Evolutionary conservation across 2,113 vertebrate species (phyloP).

Genomic region (Sinocyclocheilus rhinocerous): DNA sequence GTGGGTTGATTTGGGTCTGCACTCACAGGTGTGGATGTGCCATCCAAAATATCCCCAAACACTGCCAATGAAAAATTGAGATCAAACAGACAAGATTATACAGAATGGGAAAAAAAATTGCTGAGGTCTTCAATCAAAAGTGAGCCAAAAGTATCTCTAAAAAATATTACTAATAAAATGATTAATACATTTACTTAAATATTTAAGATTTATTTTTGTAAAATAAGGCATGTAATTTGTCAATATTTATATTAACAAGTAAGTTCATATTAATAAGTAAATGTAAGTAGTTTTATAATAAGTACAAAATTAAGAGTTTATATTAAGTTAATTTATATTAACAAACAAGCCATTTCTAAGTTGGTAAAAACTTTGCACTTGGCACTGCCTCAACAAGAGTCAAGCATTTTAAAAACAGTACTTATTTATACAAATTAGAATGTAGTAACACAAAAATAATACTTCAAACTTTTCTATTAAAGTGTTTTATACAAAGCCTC

Average conservation of each 20-base stretch:
- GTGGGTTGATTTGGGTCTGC: constrained; percentile 65
- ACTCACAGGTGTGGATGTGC: constrained; percentile 51
- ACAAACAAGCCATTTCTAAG: neutral
- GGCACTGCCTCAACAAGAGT: neutral
- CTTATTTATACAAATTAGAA: neutral
- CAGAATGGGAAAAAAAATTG: neutral
- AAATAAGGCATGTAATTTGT: neutral
- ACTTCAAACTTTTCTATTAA: neutral
- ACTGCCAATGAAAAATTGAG: constrained; percentile 57
- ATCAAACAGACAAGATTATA: neutral
- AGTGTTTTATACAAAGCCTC: neutral
- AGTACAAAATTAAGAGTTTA: no score
- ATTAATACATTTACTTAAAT: no score
- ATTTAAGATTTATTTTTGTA: no score
- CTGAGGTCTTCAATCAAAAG: neutral
- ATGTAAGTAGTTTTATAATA: no score
- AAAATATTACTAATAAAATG: neutral
- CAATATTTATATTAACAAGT: neutral
- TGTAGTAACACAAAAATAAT: neutral
- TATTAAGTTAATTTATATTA: no score
- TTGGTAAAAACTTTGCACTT: neutral
- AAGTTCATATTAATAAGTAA: no score
- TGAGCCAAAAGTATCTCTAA: neutral
- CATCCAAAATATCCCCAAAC: constrained; percentile 69
- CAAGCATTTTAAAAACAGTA: neutral